These are phyloP conservation scores for Rhinolophus sinicus DNA, from an alignment of 2,113 vertebrate species.

Conservation along the genomic window DNA sequence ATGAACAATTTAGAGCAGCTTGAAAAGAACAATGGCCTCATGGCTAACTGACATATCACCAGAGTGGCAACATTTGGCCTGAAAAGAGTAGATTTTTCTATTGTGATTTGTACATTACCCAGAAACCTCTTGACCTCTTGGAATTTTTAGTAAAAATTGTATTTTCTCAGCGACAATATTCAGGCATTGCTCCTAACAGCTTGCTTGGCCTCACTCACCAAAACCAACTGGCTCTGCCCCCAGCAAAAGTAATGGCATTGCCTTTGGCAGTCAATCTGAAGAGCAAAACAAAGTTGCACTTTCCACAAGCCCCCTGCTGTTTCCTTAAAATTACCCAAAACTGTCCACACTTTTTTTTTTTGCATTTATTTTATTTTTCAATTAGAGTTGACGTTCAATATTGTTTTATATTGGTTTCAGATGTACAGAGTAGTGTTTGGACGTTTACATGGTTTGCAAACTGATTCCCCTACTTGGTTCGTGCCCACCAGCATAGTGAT, in stretches of 20 bases:
- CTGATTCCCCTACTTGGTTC: no score
- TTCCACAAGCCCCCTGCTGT: neutral
- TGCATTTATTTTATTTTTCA: no score
- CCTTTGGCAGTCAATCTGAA: conserved; percentile 44
- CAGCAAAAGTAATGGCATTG: conserved; percentile 24
- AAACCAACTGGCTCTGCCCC: conserved; percentile 23
- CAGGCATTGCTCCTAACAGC: neutral
- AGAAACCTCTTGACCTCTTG: conserved; percentile 47
- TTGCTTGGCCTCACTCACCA: neutral
- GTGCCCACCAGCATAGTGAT: no score
- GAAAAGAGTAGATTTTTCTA: neutral
- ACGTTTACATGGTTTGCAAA: no score
- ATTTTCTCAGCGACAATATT: conserved; percentile 25
- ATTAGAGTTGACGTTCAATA: no score
- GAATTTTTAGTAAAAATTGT: conserved; percentile 38
- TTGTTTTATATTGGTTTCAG: no score
- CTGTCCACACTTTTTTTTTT: neutral
- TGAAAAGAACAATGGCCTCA: neutral
- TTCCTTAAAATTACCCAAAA: conserved; percentile 43
- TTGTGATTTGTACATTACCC: neutral
- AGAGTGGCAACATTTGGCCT: neutral
- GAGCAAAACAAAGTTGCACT: conserved; percentile 13
- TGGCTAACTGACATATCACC: neutral
- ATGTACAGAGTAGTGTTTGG: no score
- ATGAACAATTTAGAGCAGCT: neutral